Evolutionary conservation across 1,140 invertebrate species (phyloP), one percentile per base, ranked within the genome.

Genomic region (Penaeus vannamei): DNA sequence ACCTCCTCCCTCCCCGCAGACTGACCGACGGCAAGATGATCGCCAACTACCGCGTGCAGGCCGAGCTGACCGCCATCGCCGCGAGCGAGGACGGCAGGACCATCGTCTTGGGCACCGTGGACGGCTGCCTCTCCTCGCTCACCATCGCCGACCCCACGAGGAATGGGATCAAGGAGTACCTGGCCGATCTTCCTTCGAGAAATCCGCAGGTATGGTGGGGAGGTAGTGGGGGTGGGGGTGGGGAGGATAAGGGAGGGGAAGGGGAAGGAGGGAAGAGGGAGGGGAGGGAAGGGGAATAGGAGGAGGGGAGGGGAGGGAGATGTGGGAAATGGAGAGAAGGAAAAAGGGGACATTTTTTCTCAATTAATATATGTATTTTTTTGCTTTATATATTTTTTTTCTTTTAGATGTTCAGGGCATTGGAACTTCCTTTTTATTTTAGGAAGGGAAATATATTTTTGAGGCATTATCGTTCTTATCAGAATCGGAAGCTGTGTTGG

Each of bases 61-160:
- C 98, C 5, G 98, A 99, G 93, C 94, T 98, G 79, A 98, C 96
- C 89, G 96, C 96, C 1, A 96, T 98, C 64, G 96, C 96, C 90
- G 96, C 96, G 90, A 97, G 96, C 14, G 95, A 95, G 69, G 97
- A 97, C 92, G 97, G 98, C 14, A 91, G 96, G 93, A 92, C 96
- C 95, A 94, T 99, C 59, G 96, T 98, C 2, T 94, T 99, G 36
- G 98, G 97, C 0, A 98, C 97, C 0, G 96, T 98, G 12, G 98
- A 99, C 93, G 98, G 98, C 14, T 98, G 97, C 92, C 94, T 99
- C 61, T 97, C 97, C 1, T 96, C 98, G n/a, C 93, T 99, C 59
- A 96, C 96, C 22, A 97, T 99, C 91, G 96, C 97, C 0, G 98
- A 99, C 94, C 96, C 97, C 1, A 92, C 92, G 23, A 95, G 95